Conservation (phyloP, 1,140 invertebrate species). For the Phymastichus coffea region DNA sequence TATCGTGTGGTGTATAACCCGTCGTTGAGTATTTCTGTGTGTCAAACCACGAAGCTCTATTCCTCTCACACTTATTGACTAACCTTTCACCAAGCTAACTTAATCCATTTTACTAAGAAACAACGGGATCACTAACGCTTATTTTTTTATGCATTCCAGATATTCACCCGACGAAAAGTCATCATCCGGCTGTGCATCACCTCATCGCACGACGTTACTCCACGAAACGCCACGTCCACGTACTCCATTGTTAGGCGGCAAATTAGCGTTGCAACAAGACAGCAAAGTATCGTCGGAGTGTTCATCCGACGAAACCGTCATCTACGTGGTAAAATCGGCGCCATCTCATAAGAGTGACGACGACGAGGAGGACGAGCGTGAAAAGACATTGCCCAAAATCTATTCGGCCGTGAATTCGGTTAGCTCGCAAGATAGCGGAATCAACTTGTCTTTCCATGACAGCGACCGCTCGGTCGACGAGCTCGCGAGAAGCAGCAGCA, state of each 20-base stretch:
- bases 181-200: slow-evolving; percentile 48
- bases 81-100: too few species aligned
- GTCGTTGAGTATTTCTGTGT: too few species aligned
- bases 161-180: slow-evolving; percentile 51
- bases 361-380: slow-evolving; percentile 54
- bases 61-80: too few species aligned
- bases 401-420: slow-evolving; percentile 66
- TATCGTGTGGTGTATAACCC: slow-evolving; percentile 14
- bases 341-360: slow-evolving; percentile 30
- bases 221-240: too few species aligned
- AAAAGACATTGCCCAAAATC: slow-evolving; percentile 56
- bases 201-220: too few species aligned
- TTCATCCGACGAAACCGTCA: slow-evolving; percentile 54
- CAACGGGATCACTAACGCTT: too few species aligned
- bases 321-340: slow-evolving; percentile 50
- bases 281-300: slow-evolving; percentile 56
- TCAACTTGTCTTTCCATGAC: slow-evolving; percentile 72
- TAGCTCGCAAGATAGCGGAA: slow-evolving; percentile 75
- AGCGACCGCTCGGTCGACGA: slow-evolving; percentile 58
- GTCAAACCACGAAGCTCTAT: too few species aligned
- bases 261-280: slow-evolving; percentile 48
- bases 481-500: slow-evolving; percentile 49
- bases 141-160: too few species aligned
- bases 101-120: too few species aligned
- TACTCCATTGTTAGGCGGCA: slow-evolving; percentile 38